Conservation (phyloP, 2,797 vertebrate genomes). For the Neostethus bicornis region DNA sequence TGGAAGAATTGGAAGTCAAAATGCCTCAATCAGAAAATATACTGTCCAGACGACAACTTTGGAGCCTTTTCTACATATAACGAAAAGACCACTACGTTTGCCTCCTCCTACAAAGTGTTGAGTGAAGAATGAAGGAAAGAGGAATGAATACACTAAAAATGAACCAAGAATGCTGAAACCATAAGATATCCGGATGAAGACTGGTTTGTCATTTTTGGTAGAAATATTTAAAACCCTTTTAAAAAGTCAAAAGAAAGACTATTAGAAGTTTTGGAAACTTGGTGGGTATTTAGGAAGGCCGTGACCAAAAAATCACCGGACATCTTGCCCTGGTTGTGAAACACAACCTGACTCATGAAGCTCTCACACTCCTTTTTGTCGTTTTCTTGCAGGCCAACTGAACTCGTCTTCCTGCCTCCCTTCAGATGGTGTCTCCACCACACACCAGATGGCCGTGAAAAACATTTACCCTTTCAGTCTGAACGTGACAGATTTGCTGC, state of each 20-base stretch:
- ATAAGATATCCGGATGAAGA: too few relatives aligned
- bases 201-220: background rate
- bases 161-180: too few relatives aligned
- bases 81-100: too few relatives aligned
- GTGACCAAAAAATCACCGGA: constrained; percentile 40
- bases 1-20: too few relatives aligned
- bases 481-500: constrained; percentile 58
- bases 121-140: too few relatives aligned
- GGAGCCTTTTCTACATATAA: too few relatives aligned
- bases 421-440: constrained; percentile 74
- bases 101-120: too few relatives aligned
- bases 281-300: constrained; percentile 13
- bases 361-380: constrained; percentile 47
- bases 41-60: too few relatives aligned
- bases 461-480: constrained; percentile 70
- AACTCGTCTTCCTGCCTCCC: constrained; percentile 54
- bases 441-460: constrained; percentile 76
- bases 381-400: constrained; percentile 47
- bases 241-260: background rate
- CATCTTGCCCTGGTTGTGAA: constrained; percentile 42
- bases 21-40: too few relatives aligned
- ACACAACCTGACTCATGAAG: constrained; percentile 52
- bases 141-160: too few relatives aligned
- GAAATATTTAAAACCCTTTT: background rate
- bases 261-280: background rate